Evolutionary conservation across 2,888 invertebrate genomes (phyloP).

Genomic region (Sphaerophoria rueppellii): DNA sequence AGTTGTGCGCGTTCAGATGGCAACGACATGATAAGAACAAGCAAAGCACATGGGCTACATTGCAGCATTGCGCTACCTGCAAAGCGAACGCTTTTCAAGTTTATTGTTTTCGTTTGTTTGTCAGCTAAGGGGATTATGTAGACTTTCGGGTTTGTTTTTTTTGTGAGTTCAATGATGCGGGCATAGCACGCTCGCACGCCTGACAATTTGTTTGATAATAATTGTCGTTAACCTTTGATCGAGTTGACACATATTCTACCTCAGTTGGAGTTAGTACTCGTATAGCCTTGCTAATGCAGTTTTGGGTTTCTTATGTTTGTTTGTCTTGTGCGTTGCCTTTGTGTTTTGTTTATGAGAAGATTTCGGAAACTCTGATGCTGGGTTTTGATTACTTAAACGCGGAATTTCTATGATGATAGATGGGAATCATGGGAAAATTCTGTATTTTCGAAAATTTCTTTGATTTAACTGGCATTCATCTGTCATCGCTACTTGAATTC

Average conservation of each 20-base stretch:
- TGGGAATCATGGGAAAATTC: conserved; percentile 75
- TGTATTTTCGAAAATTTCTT: neutral
- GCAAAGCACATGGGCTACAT: conserved; percentile 26
- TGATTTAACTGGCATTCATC: conserved; percentile 18
- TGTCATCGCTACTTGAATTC: conserved; percentile 8
- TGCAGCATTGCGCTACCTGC: conserved; percentile 13
- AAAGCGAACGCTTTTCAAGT: conserved; percentile 65
- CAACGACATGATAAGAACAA: conserved; percentile 57
- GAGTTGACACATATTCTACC: conserved; percentile 79
- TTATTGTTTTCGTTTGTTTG: conserved; percentile 53
- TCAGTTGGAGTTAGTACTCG: conserved; percentile 14
- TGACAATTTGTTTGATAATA: conserved; percentile 82
- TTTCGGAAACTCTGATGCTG: conserved; percentile 28
- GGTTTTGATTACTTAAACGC: conserved; percentile 42
- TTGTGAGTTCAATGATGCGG: conserved; percentile 18
- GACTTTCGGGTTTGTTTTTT: conserved; percentile 32
- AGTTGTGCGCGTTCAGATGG: conserved; percentile 64
- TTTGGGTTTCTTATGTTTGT: conserved; percentile 26
- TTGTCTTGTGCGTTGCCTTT: too few species aligned
- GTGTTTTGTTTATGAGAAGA: conserved; percentile 63
- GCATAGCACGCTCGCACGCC: conserved; percentile 69
- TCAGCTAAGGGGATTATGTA: conserved; percentile 7
- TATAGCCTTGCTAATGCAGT: neutral
- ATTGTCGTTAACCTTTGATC: conserved; percentile 80
- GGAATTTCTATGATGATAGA: conserved; percentile 74